A percentile compares a stretch with the other conserved stretches of the same genome.
Conservation (phyloP, 1,140 invertebrate genomes). For the Stegodyphus dumicola region DNA sequence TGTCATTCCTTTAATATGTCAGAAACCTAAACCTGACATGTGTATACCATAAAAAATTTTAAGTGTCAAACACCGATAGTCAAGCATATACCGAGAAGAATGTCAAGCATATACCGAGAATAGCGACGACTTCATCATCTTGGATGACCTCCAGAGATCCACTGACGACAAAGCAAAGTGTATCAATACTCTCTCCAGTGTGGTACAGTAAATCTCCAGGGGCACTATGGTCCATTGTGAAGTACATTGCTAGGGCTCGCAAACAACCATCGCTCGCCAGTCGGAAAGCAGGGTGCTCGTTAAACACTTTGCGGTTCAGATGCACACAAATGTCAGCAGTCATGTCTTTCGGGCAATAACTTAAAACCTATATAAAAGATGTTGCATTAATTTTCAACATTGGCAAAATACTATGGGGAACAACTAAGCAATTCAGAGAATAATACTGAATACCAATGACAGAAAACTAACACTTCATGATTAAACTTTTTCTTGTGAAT, state of each 20-base stretch:
- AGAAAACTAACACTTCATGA: no score
- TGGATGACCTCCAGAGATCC: constrained; percentile 99
- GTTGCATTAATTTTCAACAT: not conserved
- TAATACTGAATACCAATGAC: no score
- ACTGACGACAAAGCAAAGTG: constrained; percentile 98
- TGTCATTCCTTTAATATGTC: no score
- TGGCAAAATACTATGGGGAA: not conserved
- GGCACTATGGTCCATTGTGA: constrained; percentile 97
- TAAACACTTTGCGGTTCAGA: constrained; percentile 99
- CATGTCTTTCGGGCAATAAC: constrained; percentile 99
- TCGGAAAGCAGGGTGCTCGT: constrained; percentile 98
- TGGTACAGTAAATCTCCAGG: constrained; percentile 95
- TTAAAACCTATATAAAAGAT: constrained; percentile 75
- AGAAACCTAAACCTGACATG: no score
- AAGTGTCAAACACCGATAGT: no score
- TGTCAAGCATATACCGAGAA: constrained; percentile 72
- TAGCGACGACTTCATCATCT: constrained; percentile 99
- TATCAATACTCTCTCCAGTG: constrained; percentile 98
- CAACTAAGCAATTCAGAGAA: no score
- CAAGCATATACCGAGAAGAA: no score
- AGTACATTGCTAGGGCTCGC: constrained; percentile 97
- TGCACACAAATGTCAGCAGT: constrained; percentile 98
- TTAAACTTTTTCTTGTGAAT: no score
- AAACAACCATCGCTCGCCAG: constrained; percentile 98
- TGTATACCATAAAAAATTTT: no score